Base-by-base conservation (phyloP, 2,888 invertebrate species). In the Drosophila barbarae region DNA sequence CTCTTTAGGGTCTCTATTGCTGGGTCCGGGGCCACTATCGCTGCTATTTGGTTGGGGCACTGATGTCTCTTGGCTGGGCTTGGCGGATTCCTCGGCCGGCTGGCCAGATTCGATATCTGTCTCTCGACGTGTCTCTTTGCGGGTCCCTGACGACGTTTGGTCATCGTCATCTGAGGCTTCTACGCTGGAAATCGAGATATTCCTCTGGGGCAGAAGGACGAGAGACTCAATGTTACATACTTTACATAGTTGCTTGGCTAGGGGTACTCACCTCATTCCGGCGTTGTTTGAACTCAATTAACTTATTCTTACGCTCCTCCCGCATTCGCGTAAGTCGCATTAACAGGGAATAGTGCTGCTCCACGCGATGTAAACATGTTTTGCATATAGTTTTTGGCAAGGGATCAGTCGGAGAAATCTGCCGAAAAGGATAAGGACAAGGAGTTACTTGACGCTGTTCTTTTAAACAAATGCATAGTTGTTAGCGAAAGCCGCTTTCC, bases 361-460 rank as follows among this genome's bases (percentile, higher is more conserved):
- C 92, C 73, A 93, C 90, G 68, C 92, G 90, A 64, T 91, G 91
- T 76, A 93, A 88, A 82, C 93, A 93, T 49, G 90, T 90, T 82
- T 91, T 91, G 85, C 93, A 93, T 56, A 93, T 92, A 32, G 94
- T 94, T 90, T 94, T 94, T 42, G 94, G 94, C 68, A 94, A 88
- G 53, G 93, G 92, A 88, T 93, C 93, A 73, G 92, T 91, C 58
- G 91, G 91, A 51, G 92, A 92, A 57, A 93, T 92, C 93, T 93
- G 87, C 5, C 7, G 10, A 7, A 32, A 41, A 23, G 12, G 6
- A 41, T n/a, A 39, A 36, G 6, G 12, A 38, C 10, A 36, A 35
- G n/a, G 30, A 53, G 36, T 59, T 46, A 38, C 9, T 53, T 30
- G n/a, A 15, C 4, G 7, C 3, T 10, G 12, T 3, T 49, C 8